These are phyloP conservation scores for Coregonus ussuriensis DNA, from an alignment of 2,797 vertebrate species.

Conservation along the genomic window DNA sequence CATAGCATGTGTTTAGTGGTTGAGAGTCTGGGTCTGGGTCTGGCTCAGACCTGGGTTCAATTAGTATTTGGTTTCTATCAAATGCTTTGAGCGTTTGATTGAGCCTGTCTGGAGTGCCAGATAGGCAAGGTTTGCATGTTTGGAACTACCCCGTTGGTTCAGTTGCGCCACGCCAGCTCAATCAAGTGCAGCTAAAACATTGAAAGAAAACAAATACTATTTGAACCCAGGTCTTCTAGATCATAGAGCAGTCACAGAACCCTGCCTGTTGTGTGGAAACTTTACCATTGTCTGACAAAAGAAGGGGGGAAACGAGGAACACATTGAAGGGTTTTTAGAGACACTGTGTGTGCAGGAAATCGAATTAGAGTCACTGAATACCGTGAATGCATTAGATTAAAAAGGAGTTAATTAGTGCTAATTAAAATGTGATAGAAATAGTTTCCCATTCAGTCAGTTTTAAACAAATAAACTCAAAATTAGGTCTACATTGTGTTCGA, in stretches of 20 bases:
- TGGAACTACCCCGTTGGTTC: not conserved
- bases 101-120: not conserved
- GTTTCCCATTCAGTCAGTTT: not conserved
- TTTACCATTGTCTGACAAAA: slow-evolving; percentile 6
- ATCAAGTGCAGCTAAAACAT: not conserved
- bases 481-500: not conserved
- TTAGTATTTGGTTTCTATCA: not conserved
- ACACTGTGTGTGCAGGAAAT: slow-evolving; percentile 18
- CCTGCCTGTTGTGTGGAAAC: slow-evolving; percentile 7
- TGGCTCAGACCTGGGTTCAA: not conserved
- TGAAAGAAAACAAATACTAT: not conserved
- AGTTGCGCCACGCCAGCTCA: not conserved
- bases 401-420: not conserved
- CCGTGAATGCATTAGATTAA: slow-evolving; percentile 8
- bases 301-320: slow-evolving; percentile 6
- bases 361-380: slow-evolving; percentile 18
- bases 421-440: not conserved
- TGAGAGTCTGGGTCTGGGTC: not conserved
- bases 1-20: not conserved
- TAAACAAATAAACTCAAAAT: not conserved
- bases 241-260: not conserved
- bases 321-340: slow-evolving; percentile 17
- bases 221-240: not conserved
- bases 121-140: not conserved
- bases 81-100: not conserved